Conservation (phyloP, 2,113 vertebrate species). For the Pitta sordida region DNA sequence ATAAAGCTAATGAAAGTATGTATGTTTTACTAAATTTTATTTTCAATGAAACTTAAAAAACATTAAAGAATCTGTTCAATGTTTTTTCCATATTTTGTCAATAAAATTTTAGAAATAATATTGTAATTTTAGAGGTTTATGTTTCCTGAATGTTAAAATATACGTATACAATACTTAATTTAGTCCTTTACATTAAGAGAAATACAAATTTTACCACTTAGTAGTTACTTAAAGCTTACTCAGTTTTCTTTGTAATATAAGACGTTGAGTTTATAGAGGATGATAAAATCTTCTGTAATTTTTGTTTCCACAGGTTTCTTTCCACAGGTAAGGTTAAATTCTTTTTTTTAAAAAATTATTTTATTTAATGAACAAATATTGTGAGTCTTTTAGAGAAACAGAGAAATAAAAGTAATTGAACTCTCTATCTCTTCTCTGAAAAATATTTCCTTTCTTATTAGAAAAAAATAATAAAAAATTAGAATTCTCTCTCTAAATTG, state of each 20-base stretch:
- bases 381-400: background rate
- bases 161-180: background rate
- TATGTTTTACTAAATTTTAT: background rate
- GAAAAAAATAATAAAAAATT: constrained; percentile 13
- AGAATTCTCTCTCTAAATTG: background rate
- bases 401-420: background rate
- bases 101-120: background rate
- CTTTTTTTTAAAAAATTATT: background rate
- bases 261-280: background rate
- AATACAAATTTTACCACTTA: background rate
- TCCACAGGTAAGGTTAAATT: background rate
- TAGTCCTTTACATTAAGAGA: background rate
- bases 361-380: background rate
- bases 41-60: background rate
- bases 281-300: background rate
- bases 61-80: background rate
- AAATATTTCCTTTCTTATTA: background rate
- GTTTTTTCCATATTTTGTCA: background rate
- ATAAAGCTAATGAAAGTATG: background rate
- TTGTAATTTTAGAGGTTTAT: background rate
- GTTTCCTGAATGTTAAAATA: background rate
- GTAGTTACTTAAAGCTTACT: background rate
- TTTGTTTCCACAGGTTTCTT: background rate
- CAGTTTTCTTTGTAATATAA: background rate
- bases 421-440: background rate